Base-by-base conservation (phyloP, 2,888 invertebrate genomes). In the Sericinus montela region DNA sequence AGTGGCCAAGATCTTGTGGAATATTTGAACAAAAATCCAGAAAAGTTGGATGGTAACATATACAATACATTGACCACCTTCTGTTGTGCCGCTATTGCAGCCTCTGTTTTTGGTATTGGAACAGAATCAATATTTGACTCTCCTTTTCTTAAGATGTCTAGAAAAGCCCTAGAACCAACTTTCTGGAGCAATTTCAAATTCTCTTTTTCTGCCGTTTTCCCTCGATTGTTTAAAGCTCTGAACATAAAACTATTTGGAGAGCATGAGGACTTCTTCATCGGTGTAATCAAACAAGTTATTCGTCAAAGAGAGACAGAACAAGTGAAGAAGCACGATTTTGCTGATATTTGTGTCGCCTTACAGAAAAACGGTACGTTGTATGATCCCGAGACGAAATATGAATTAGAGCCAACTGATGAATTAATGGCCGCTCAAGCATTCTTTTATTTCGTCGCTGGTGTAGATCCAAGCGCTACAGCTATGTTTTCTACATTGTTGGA, bases 71-170 rank as follows among this genome's bases (percentile, higher is more conserved):
- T 74, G n/a, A 61, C 58, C 1, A 59, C 63, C 10, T 78, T 66
- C 53, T 70, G 72, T 38, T 59, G 68, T 39, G 75, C 75, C 1
- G 70, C 76, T 3, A 72, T 84, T 4, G 67, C 69, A 0, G 76
- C 75, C 0, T 67, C 80, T 1, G 75, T 84, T 1, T 86, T 86
- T 50, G 87, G 88, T 0, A 69, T 88, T 3, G 71, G 69, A 7
- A 63, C 70, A 1, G 58, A 73, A 42, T 71, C 72, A 1, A 68
- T 70, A 0, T 76, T 77, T 39, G 69, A 85, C 19, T 85, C 68
- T 1, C 79, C 73, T 29, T 85, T 77, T 42, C 63, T 65, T 19
- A 41, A 63, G 28, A 66, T 74, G 54, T 66, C 59, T 1, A 55
- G 51, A 45, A 59, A 65, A 11, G 61, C 64, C 0, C 29, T 65